These are phyloP conservation scores for Lordiphosa mommai DNA, from an alignment of 1,140 invertebrate genomes.

Conservation along the genomic window DNA sequence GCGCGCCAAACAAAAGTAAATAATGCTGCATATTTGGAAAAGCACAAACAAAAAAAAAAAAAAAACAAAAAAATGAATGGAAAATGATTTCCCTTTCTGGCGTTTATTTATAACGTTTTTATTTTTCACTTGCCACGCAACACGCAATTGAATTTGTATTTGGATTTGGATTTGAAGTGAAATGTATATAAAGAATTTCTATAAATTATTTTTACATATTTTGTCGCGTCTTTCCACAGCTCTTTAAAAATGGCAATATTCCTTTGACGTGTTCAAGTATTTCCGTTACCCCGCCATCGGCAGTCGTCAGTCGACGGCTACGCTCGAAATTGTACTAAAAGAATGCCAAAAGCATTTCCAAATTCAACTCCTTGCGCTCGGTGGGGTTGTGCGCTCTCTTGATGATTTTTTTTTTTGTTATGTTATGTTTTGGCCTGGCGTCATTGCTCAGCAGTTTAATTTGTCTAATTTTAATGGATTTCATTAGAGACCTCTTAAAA, in stretches of 20 bases:
- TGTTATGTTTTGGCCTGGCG: constrained; percentile 35
- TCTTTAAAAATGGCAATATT: constrained; percentile 1
- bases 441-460: constrained; percentile 52
- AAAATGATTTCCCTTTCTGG: constrained; percentile 26
- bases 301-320: constrained; percentile 52
- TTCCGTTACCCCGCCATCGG: constrained; percentile 29
- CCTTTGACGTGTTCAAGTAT: constrained; percentile 16
- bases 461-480: constrained; percentile 70
- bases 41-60: neutral
- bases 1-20: constrained; percentile 54
- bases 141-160: neutral
- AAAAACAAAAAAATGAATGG: constrained; percentile 14
- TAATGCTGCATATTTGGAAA: constrained; percentile 48
- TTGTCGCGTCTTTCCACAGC: constrained; percentile 27
- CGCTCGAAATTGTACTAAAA: constrained; percentile 71
- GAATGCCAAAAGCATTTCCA: constrained; percentile 62
- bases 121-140: too few species aligned
- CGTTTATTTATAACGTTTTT: too few species aligned
- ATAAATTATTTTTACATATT: constrained; percentile 56
- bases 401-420: too few species aligned
- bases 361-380: constrained; percentile 57
- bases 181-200: constrained; percentile 11
- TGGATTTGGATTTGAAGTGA: constrained; percentile 7
- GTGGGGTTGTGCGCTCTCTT: constrained; percentile 17
- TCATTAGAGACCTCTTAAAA: constrained; percentile 18